phyloP scores from a whole-genome alignment of 2,113 vertebrate species.

The Rhinoptilus africanus region DNA sequence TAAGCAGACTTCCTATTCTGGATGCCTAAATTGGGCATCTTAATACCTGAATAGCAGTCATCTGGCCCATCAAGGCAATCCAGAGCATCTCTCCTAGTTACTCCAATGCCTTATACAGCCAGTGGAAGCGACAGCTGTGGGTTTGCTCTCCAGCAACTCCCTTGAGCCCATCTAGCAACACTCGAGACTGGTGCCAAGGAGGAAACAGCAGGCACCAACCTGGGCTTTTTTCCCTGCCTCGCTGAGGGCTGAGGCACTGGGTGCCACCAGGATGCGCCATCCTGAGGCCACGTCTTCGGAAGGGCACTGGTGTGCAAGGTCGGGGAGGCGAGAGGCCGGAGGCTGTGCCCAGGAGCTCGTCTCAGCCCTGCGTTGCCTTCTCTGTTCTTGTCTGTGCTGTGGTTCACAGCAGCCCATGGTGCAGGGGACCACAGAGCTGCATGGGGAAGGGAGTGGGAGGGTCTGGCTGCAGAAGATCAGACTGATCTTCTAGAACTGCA shows the following conservation, averaged over 20 bases:
- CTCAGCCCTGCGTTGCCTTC: neutral
- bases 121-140: neutral
- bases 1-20: slow-evolving; percentile 20
- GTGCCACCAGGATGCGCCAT: rapidly evolving
- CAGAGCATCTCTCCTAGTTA: slow-evolving; percentile 8
- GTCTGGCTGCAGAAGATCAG: neutral
- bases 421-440: neutral
- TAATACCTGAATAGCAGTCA: slow-evolving; percentile 20
- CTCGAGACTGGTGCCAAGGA: neutral
- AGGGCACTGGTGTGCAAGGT: neutral
- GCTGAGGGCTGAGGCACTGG: neutral
- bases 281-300: neutral
- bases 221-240: neutral
- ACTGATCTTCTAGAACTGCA: neutral
- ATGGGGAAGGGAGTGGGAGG: neutral
- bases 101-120: neutral
- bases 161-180: neutral
- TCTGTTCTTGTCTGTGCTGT: neutral
- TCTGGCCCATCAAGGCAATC: neutral
- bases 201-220: neutral
- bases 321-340: neutral
- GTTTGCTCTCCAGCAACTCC: neutral
- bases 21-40: neutral
- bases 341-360: neutral
- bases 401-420: rapidly evolving